These are phyloP conservation scores for Pogona vitticeps DNA, from an alignment of 2,113 vertebrate genomes.

Conservation along the genomic window DNA sequence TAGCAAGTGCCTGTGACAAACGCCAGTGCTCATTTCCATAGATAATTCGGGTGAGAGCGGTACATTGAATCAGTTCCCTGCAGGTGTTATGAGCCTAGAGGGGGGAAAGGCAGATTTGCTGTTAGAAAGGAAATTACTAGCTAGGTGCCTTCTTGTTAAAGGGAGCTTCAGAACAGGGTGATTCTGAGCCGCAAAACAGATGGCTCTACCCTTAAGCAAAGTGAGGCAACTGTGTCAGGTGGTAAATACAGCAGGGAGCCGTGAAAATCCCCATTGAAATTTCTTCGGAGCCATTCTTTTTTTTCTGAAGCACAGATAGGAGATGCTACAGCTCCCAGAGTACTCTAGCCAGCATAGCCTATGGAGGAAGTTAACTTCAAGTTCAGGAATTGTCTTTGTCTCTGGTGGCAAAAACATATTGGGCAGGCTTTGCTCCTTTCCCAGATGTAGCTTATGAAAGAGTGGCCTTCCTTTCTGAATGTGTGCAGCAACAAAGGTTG, in stretches of 20 bases:
- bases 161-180: neutral
- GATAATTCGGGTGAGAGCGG: conserved; percentile 60
- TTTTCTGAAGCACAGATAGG: no score
- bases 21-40: conserved; percentile 68
- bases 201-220: no score
- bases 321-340: no score
- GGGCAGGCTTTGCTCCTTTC: neutral
- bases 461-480: neutral
- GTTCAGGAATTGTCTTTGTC: no score
- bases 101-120: neutral
- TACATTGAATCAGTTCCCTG: conserved; percentile 62
- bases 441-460: neutral
- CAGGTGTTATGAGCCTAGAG: conserved; percentile 57
- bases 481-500: neutral
- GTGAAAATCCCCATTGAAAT: no score
- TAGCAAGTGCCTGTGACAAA: conserved; percentile 60
- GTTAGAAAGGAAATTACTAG: neutral
- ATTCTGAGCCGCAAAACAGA: neutral
- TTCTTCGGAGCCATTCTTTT: no score
- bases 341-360: no score
- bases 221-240: no score
- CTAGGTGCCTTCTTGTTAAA: no score
- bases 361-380: no score
- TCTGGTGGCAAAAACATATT: no score
- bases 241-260: no score